These are phyloP conservation scores for Ctenosaura bakeri DNA, from an alignment of 2,797 vertebrate species.

Conservation along the genomic window DNA sequence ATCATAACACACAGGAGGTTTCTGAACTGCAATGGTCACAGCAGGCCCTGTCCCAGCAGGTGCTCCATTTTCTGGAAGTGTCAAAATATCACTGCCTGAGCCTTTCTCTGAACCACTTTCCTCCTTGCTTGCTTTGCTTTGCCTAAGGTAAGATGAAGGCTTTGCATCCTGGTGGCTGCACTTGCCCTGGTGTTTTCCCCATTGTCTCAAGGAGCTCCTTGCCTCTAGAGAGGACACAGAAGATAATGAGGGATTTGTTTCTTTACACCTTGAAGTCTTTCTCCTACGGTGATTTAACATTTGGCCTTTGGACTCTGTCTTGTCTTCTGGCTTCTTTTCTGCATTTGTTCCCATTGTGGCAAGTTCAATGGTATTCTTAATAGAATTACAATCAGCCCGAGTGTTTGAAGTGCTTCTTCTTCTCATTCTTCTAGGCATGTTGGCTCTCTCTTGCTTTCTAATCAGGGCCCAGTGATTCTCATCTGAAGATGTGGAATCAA, in stretches of 20 bases:
- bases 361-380: constrained; percentile 79
- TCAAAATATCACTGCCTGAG: constrained; percentile 77
- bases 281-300: constrained; percentile 80
- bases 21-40: constrained; percentile 57
- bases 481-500: constrained; percentile 87
- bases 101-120: constrained; percentile 81
- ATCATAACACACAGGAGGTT: constrained; percentile 72
- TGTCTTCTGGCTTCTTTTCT: constrained; percentile 74
- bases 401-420: constrained; percentile 75
- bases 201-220: constrained; percentile 65
- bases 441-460: constrained; percentile 88
- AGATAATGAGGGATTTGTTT: constrained; percentile 56
- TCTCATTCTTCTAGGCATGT: constrained; percentile 79
- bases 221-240: constrained; percentile 65
- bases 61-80: constrained; percentile 64
- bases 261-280: constrained; percentile 73
- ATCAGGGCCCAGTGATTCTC: constrained; percentile 83
- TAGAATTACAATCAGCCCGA: constrained; percentile 66
- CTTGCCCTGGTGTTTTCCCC: constrained; percentile 65
- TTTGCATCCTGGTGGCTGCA: constrained; percentile 50
- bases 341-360: constrained; percentile 78
- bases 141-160: constrained; percentile 69
- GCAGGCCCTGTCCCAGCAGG: constrained; percentile 46
- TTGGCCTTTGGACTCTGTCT: constrained; percentile 65
- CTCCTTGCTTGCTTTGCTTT: constrained; percentile 77